Conservation (phyloP, 2,113 vertebrate species). For the Caranx melampygus region DNA sequence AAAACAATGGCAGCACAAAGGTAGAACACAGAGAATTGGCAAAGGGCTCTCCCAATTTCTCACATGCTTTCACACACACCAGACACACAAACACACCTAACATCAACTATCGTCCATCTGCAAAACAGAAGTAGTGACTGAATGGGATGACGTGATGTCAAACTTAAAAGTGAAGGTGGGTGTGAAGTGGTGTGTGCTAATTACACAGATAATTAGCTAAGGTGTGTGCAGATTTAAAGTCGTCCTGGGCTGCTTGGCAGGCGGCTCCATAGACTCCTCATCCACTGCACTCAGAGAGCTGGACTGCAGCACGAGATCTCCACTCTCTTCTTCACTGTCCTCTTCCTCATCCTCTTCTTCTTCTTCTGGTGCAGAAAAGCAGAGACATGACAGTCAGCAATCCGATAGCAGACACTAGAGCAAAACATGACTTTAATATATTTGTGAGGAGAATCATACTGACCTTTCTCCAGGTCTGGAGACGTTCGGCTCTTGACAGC, state of each 20-base stretch:
- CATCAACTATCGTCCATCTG: slow-evolving; percentile 11
- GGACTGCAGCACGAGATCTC: slow-evolving; percentile 84
- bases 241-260: slow-evolving; percentile 86
- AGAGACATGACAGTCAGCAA: background rate
- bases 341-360: slow-evolving; percentile 92
- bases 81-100: slow-evolving; percentile 19
- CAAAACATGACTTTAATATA: background rate
- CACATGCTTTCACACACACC: slow-evolving; percentile 1
- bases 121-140: slow-evolving; percentile 26
- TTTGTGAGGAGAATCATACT: too few species aligned
- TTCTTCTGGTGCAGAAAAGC: slow-evolving; percentile 61
- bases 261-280: slow-evolving; percentile 86
- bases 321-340: slow-evolving; percentile 90
- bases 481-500: slow-evolving; percentile 83
- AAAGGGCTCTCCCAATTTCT: slow-evolving; percentile 34
- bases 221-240: slow-evolving; percentile 71
- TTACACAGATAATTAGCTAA: slow-evolving; percentile 17
- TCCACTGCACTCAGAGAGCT: slow-evolving; percentile 73
- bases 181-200: slow-evolving; percentile 2
- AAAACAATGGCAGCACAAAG: slow-evolving; percentile 42
- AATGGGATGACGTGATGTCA: slow-evolving; percentile 41
- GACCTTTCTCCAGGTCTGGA: slow-evolving; percentile 90
- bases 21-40: slow-evolving; percentile 42
- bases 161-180: slow-evolving; percentile 27
- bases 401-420: background rate